phyloP scores from a whole-genome alignment of 2,113 vertebrate species.

The Phaethornis superciliosus region DNA sequence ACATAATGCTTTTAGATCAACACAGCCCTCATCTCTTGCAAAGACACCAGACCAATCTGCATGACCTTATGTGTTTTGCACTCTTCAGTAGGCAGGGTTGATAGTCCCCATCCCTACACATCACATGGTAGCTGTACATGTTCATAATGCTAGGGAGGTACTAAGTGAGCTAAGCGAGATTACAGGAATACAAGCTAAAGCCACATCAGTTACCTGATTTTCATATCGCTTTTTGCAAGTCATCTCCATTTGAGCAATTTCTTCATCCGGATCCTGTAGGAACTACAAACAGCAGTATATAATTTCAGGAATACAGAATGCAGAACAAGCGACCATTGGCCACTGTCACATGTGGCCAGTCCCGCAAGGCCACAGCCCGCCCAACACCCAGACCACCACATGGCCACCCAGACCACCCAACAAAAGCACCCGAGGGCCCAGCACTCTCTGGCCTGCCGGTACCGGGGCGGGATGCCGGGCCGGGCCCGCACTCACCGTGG shows the following conservation, averaged over 20 bases:
- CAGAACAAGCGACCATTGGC: accelerated
- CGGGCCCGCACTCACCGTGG: conserved; percentile 84
- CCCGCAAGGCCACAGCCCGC: not conserved
- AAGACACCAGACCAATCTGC: not conserved
- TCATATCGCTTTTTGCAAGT: conserved; percentile 80
- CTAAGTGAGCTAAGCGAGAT: accelerated
- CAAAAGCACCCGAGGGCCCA: not conserved
- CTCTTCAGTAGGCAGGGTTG: not conserved
- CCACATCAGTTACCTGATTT: conserved; percentile 73
- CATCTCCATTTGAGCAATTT: conserved; percentile 77
- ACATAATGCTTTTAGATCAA: not conserved
- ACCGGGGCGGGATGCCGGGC: not conserved
- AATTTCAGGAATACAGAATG: accelerated
- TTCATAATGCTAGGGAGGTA: not conserved
- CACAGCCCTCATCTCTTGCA: not conserved
- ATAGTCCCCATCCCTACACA: accelerated
- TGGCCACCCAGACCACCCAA: not conserved
- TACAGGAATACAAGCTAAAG: not conserved
- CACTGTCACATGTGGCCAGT: accelerated
- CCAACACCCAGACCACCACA: not conserved
- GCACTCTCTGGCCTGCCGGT: not conserved
- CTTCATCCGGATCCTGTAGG: conserved; percentile 90
- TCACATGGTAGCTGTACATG: accelerated
- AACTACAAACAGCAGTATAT: conserved; percentile 72
- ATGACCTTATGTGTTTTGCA: not conserved